These are phyloP conservation scores for Tadarida brasiliensis DNA, from an alignment of 2,797 vertebrate species.

Conservation along the genomic window DNA sequence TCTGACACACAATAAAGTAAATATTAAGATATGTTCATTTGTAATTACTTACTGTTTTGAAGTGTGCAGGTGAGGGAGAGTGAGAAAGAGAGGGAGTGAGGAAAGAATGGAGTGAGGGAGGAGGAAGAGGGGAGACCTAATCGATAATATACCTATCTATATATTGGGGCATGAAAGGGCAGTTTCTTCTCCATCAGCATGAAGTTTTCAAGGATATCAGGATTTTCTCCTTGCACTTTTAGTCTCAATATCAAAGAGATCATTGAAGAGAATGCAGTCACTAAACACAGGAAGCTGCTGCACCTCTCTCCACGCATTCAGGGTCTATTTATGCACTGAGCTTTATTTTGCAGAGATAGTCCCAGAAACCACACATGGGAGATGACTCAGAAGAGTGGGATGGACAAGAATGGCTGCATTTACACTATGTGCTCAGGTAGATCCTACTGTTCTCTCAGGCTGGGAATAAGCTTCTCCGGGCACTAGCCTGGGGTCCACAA, in stretches of 20 bases:
- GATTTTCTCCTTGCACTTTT: background rate
- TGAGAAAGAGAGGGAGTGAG: background rate
- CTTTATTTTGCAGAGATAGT: background rate
- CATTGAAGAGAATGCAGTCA: background rate
- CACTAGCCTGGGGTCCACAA: background rate
- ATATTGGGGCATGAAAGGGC: background rate
- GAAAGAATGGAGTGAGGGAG: background rate
- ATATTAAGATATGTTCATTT: background rate
- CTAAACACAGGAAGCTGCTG: background rate
- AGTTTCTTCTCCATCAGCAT: background rate
- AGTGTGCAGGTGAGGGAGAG: background rate
- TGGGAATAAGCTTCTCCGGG: background rate
- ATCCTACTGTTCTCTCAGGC: background rate
- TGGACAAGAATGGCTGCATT: background rate
- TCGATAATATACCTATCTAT: no score
- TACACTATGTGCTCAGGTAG: background rate
- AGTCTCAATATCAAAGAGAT: conserved; percentile 25
- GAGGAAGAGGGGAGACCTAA: fast-evolving
- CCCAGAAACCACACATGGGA: conserved; percentile 39
- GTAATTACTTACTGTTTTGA: background rate
- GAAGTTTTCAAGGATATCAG: background rate
- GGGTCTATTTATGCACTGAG: background rate
- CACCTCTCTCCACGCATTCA: background rate
- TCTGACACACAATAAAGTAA: background rate
- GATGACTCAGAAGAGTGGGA: conserved; percentile 37